These are phyloP conservation scores for Drosophila ezoana DNA, from an alignment of 2,888 invertebrate genomes.

Conservation along the genomic window DNA sequence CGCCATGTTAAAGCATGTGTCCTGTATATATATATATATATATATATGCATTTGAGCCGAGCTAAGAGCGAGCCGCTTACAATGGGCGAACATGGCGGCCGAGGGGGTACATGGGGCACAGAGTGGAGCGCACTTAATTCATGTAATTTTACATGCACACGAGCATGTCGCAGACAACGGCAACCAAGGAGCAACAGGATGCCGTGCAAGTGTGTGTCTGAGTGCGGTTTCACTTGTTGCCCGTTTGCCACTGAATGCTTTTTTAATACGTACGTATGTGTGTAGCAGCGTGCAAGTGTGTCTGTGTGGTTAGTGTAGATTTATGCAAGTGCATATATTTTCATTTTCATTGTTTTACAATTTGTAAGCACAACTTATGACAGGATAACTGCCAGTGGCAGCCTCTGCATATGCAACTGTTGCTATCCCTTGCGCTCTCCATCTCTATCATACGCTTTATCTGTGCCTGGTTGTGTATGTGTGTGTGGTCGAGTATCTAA, in stretches of 20 bases:
- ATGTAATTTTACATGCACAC: constrained; percentile 78
- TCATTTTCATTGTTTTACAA: constrained; percentile 80
- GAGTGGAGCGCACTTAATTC: constrained; percentile 73
- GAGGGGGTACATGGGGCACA: constrained; percentile 27
- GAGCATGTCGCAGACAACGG: constrained; percentile 61
- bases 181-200: constrained; percentile 73
- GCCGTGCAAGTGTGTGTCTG: constrained; percentile 58
- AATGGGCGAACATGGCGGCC: constrained; percentile 40
- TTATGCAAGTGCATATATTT: constrained; percentile 67
- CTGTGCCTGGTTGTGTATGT: not conserved
- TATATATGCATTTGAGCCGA: constrained; percentile 50
- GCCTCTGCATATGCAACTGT: constrained; percentile 36
- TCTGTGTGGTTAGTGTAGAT: constrained; percentile 58
- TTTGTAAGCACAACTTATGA: constrained; percentile 79
- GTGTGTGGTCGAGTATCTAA: constrained; percentile 11
- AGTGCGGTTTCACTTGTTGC: constrained; percentile 79
- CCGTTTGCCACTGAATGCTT: constrained; percentile 58
- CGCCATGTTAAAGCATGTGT: constrained; percentile 72
- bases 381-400: constrained; percentile 67
- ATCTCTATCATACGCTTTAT: not conserved
- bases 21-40: constrained; percentile 62
- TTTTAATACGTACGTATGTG: constrained; percentile 39
- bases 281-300: constrained; percentile 9
- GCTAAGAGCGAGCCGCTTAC: constrained; percentile 37
- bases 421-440: constrained; percentile 1